These are phyloP conservation scores for Prionchulus punctatus DNA, from an alignment of 2,888 invertebrate genomes.

Conservation along the genomic window DNA sequence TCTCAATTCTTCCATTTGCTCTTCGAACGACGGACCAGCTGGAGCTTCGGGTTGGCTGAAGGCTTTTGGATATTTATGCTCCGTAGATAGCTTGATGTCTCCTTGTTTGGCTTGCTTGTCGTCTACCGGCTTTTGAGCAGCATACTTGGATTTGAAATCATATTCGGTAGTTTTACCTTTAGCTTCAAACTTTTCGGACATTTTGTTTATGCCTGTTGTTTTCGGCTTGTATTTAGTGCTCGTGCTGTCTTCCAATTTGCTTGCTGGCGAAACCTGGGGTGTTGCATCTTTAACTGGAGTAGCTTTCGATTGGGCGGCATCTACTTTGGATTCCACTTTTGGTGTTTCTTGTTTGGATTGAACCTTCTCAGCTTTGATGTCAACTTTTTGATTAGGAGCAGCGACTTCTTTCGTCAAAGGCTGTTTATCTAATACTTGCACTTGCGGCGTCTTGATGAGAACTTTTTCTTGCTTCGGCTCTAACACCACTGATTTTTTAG, in stretches of 20 bases:
- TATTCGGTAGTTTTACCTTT: background rate
- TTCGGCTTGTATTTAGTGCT: background rate
- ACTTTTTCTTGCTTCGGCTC: background rate
- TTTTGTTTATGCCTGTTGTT: background rate
- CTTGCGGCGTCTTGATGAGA: background rate
- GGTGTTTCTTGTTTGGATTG: background rate
- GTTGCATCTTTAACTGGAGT: no score
- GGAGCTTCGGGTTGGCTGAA: background rate
- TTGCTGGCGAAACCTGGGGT: background rate
- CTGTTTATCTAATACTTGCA: background rate
- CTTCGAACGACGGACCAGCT: slow-evolving; percentile 3
- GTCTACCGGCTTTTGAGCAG: background rate
- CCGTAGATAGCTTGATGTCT: background rate
- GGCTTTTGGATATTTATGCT: background rate
- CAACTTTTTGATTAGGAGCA: no score
- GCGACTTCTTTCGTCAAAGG: no score
- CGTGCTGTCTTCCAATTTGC: background rate
- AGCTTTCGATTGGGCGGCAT: background rate
- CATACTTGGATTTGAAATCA: background rate
- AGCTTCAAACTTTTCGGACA: no score
- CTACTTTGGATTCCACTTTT: background rate
- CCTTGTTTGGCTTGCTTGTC: background rate
- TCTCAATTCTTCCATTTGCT: slow-evolving; percentile 9
- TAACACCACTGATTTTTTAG: slow-evolving; percentile 3
- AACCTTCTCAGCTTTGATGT: no score